Evolutionary conservation across 2,888 invertebrate genomes (phyloP).

Genomic region (Melanostoma mellinum): DNA sequence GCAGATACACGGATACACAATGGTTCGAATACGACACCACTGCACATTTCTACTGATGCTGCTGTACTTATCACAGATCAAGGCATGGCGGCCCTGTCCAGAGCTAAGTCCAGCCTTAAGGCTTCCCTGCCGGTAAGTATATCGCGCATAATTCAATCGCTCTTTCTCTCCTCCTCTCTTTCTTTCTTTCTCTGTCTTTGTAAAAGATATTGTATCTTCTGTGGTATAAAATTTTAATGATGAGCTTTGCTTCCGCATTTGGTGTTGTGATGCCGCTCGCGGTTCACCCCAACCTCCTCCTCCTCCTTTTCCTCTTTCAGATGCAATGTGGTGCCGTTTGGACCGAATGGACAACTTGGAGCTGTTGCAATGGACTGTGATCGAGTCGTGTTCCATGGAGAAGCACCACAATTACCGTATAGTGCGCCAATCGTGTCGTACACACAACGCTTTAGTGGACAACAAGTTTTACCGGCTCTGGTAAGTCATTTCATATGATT

Average conservation of each 20-base stretch:
- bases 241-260: conserved; percentile 68
- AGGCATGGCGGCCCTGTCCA: conserved; percentile 88
- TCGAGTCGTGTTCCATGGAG: conserved; percentile 89
- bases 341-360: conserved; percentile 82
- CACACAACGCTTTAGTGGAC: conserved; percentile 90
- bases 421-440: conserved; percentile 91
- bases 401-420: conserved; percentile 89
- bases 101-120: conserved; percentile 89
- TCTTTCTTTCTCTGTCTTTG: conserved; percentile 5
- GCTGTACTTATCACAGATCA: conserved; percentile 78
- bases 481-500: conserved; percentile 80
- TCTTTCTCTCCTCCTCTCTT: conserved; percentile 77
- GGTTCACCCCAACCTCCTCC: conserved; percentile 39
- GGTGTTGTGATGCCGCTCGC: conserved; percentile 42
- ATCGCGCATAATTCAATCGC: conserved; percentile 38
- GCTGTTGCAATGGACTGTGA: conserved; percentile 92
- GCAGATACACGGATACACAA: conserved; percentile 61
- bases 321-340: conserved; percentile 83
- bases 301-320: conserved; percentile 77
- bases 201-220: conserved; percentile 66
- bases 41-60: conserved; percentile 75
- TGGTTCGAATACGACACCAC: conserved; percentile 69
- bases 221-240: conserved; percentile 70
- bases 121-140: conserved; percentile 86
- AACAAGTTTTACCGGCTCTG: conserved; percentile 91